phyloP scores from a whole-genome alignment of 37 sponge, comb jelly and placozoan species.

The Aphrocallistes beatrix region DNA sequence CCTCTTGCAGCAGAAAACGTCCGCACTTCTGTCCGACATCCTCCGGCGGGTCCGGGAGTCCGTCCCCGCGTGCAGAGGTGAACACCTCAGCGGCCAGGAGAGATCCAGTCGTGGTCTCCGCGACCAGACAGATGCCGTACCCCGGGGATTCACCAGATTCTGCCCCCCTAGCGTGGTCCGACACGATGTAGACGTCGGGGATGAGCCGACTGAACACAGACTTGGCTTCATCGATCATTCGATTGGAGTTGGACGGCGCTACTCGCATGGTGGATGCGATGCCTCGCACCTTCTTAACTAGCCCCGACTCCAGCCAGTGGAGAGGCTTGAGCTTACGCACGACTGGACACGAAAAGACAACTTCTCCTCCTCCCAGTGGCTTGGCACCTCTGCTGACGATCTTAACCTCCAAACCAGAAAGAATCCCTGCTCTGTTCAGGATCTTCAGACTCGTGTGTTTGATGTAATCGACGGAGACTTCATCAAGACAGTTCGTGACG shows the following conservation, averaged over 20 bases:
- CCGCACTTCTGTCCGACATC: slow-evolving; percentile 61
- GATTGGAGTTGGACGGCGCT: slow-evolving; percentile 62
- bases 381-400: slow-evolving; percentile 56
- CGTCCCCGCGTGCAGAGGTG: neutral
- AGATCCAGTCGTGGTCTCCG: slow-evolving; percentile 68
- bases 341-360: slow-evolving; percentile 73
- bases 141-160: slow-evolving; percentile 80
- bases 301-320: slow-evolving; percentile 53
- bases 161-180: slow-evolving; percentile 54
- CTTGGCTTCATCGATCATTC: slow-evolving; percentile 66
- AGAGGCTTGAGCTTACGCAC: slow-evolving; percentile 61
- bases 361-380: slow-evolving; percentile 82
- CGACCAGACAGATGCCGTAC: slow-evolving; percentile 65
- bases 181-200: slow-evolving; percentile 90
- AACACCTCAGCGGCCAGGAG: slow-evolving; percentile 41
- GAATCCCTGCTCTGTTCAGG: neutral
- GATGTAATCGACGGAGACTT: slow-evolving; percentile 61
- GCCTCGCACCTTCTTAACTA: slow-evolving; percentile 66
- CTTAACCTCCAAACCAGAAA: slow-evolving; percentile 10
- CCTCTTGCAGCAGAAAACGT: slow-evolving; percentile 49
- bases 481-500: slow-evolving; percentile 64
- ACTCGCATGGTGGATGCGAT: slow-evolving; percentile 62
- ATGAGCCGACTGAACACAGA: slow-evolving; percentile 66
- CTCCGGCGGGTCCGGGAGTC: slow-evolving; percentile 53
- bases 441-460: neutral